These are phyloP conservation scores for Holothuria glaberrima DNA, from an alignment of 35 echinoderm and acorn worm species.

Conservation along the genomic window DNA sequence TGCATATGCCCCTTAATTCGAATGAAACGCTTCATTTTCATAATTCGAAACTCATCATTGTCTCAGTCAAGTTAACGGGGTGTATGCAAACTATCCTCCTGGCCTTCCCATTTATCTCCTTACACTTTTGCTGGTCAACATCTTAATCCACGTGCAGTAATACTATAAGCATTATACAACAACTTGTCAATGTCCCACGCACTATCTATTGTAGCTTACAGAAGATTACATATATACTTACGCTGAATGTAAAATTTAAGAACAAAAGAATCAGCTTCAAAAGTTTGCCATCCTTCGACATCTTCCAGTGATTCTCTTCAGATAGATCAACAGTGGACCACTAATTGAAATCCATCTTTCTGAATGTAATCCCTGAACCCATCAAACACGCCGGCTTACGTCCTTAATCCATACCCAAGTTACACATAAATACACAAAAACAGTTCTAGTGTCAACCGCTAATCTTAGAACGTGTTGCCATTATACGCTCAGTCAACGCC, in stretches of 20 bases:
- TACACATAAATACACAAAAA: background rate
- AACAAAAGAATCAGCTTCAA: conserved; percentile 25
- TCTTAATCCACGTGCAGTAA: no score
- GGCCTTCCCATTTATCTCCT: no score
- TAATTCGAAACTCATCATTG: no score
- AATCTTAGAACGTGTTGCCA: background rate
- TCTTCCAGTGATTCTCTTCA: background rate
- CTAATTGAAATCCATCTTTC: background rate
- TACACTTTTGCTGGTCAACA: no score
- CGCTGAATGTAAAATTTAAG: background rate
- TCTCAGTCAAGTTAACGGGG: no score
- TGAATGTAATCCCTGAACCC: background rate
- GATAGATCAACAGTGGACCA: background rate
- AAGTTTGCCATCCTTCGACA: conserved; percentile 29
- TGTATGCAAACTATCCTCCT: no score
- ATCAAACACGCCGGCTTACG: background rate
- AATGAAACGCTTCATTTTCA: no score
- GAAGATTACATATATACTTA: conserved; percentile 7
- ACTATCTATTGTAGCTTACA: background rate
- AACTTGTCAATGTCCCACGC: background rate
- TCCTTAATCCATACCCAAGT: background rate
- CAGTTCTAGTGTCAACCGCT: background rate
- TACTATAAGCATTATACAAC: no score
- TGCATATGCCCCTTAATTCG: no score
- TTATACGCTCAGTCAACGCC: no score